These are phyloP conservation scores for Scomber japonicus DNA, from an alignment of 2,113 vertebrate genomes.

Conservation along the genomic window DNA sequence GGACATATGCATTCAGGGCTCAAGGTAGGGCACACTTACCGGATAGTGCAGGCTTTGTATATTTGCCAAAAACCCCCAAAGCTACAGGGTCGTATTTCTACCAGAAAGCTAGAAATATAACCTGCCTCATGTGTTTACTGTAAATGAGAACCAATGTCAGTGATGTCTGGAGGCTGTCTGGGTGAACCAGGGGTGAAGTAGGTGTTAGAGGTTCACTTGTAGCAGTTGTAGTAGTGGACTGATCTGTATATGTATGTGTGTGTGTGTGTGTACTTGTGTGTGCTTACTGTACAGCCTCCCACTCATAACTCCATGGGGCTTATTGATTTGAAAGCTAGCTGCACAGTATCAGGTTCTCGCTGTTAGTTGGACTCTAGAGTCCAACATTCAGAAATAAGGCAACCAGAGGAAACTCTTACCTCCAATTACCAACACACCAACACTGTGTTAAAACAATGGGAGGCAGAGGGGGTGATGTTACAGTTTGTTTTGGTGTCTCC, in stretches of 20 bases:
- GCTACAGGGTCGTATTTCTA: slow-evolving; percentile 57
- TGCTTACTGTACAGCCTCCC: slow-evolving; percentile 57
- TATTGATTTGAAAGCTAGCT: slow-evolving; percentile 71
- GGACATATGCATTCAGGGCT: slow-evolving; percentile 27
- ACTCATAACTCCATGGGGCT: slow-evolving; percentile 52
- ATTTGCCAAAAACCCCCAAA: slow-evolving; percentile 53
- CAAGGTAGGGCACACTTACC: slow-evolving; percentile 8
- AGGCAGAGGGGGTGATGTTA: slow-evolving; percentile 16
- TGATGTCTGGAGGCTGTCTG: slow-evolving; percentile 64
- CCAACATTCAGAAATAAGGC: slow-evolving; percentile 28
- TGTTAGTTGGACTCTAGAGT: slow-evolving; percentile 45
- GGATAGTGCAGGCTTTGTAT: slow-evolving; percentile 49
- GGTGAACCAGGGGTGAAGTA: slow-evolving; percentile 56
- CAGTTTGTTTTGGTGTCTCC: slow-evolving; percentile 28
- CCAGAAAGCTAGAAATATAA: slow-evolving; percentile 58
- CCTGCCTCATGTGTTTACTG: slow-evolving; percentile 59
- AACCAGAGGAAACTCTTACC: slow-evolving; percentile 24
- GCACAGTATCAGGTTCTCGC: slow-evolving; percentile 35
- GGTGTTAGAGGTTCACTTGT: slow-evolving; percentile 29
- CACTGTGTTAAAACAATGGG: slow-evolving; percentile 1
- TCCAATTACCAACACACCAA: slow-evolving; percentile 28
- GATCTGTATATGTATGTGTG: slow-evolving; percentile 35
- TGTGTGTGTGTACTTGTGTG: slow-evolving; percentile 20
- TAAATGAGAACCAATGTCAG: slow-evolving; percentile 55
- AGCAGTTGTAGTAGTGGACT: slow-evolving; percentile 34